Evolutionary conservation across 2,797 vertebrate genomes (phyloP), one percentile per base, ranked within the genome.

Genomic region (Neoniphon sammara): DNA sequence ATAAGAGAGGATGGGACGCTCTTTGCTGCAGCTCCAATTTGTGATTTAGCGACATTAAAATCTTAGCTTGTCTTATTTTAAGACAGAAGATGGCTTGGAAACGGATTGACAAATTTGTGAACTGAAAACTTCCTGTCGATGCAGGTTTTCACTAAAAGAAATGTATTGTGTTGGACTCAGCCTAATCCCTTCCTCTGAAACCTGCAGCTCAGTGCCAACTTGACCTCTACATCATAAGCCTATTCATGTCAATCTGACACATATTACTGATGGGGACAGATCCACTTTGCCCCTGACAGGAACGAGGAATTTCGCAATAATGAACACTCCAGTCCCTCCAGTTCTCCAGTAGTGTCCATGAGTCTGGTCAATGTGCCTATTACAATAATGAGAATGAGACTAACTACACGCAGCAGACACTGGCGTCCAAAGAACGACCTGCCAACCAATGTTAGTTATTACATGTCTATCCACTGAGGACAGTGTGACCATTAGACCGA

Each of bases 161-260:
- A 85, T 52, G 21, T 71, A 46, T 31, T 7, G 72, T 69, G 78
- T 57, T 81, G 61, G 70, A 62, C 77, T 83, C 75, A 70, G 87
- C 84, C 86, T 89, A 91, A 89, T 89, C 87, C 86, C 57, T 67
- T 59, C 59, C 67, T 60, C 76, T 85, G 84, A 89, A 91, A 83
- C 84, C 75, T 52, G 4, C 78, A 76, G 83, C 83, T 82, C 85
- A 55, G 78, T 52, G 77, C 82, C 87, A 90, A 88, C 89, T 91
- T 91, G 91, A 93, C 91, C 91, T 90, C 87, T 42, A 75, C 88
- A 88, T 87, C 88, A 84, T 92, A 86, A 90, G 88, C 87, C 87
- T 85, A 87, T 91, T 91, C 87, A 88, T 90, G 92, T 88, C 89
- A 88, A 88, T 88, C 88, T 88, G 88, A 90, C 88, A 90, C 85